Percentiles rank a stretch among this genome's conserved stretches.
These are phyloP conservation scores for Luidia sarsii DNA, from an alignment of 53 echinoderm and acorn worm genomes.

Conservation along the genomic window DNA sequence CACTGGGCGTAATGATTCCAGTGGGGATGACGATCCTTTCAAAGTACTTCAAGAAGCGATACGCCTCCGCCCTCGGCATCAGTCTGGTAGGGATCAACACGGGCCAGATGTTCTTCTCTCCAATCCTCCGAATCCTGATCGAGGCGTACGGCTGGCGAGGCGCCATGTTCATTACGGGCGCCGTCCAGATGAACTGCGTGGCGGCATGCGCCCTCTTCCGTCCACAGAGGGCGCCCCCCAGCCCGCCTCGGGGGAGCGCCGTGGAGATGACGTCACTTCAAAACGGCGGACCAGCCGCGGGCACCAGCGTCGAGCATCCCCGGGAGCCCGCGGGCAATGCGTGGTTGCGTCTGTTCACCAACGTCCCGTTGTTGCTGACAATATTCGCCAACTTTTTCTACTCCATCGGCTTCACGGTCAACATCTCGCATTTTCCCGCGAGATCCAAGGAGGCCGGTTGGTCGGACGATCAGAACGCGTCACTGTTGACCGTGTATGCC, in stretches of 20 bases:
- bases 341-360: not conserved
- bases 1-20: not conserved
- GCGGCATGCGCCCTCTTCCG: slow-evolving; percentile 11
- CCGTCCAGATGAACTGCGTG: not conserved
- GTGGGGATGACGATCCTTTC: not conserved
- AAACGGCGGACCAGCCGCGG: not conserved
- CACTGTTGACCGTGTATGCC: slow-evolving; percentile 1
- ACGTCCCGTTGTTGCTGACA: not conserved
- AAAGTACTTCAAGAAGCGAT: slow-evolving; percentile 29
- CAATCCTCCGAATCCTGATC: slow-evolving; percentile 7
- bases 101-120: slow-evolving; percentile 34
- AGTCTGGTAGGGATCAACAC: not conserved
- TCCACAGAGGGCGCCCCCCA: not conserved
- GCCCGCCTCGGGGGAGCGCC: not conserved
- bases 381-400: not conserved
- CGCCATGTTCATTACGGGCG: slow-evolving; percentile 32
- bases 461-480: slow-evolving; percentile 9
- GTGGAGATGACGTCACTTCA: not conserved
- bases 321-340: not conserved
- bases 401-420: not conserved
- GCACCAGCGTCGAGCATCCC: not conserved
- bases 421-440: not conserved
- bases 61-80: slow-evolving; percentile 8
- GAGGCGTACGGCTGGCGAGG: slow-evolving; percentile 27
- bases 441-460: slow-evolving; percentile 14